Percentiles rank a stretch among this genome's conserved stretches.
These are phyloP conservation scores for Trichonephila clavata DNA, from an alignment of 1,140 invertebrate genomes.

Conservation along the genomic window DNA sequence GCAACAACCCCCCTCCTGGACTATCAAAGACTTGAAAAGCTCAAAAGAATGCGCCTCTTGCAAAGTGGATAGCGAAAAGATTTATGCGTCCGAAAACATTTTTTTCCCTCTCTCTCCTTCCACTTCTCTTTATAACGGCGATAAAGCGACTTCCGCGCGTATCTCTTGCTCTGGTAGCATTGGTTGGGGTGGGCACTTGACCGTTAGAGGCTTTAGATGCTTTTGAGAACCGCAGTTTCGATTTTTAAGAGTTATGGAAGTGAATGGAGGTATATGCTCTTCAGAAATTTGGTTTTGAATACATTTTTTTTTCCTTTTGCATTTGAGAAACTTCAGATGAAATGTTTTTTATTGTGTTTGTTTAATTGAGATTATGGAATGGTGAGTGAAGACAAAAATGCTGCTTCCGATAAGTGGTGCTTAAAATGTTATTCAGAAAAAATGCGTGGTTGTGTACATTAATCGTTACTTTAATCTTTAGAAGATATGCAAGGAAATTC, in stretches of 20 bases:
- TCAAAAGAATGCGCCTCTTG: conserved; percentile 36
- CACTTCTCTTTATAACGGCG: conserved; percentile 30
- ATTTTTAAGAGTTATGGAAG: conserved; percentile 12
- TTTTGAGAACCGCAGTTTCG: background rate
- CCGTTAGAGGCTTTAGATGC: background rate
- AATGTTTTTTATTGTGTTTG: no score
- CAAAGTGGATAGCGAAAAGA: background rate
- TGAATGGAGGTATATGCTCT: background rate
- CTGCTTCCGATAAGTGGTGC: no score
- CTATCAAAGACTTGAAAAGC: background rate
- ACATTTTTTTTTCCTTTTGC: no score
- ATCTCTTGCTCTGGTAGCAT: background rate
- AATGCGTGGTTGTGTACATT: no score
- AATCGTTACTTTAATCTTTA: no score
- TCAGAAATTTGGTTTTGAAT: no score
- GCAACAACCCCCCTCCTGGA: conserved; percentile 24
- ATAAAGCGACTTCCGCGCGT: conserved; percentile 42
- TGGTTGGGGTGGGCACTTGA: background rate
- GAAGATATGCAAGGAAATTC: no score
- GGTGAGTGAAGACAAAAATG: no score
- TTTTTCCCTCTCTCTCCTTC: background rate
- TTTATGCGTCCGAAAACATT: conserved; percentile 43
- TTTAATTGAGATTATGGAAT: no score
- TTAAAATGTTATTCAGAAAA: no score
- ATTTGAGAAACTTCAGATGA: no score